These are phyloP conservation scores for Eupithecia centaureata DNA, from an alignment of 2,888 invertebrate species.

Conservation along the genomic window DNA sequence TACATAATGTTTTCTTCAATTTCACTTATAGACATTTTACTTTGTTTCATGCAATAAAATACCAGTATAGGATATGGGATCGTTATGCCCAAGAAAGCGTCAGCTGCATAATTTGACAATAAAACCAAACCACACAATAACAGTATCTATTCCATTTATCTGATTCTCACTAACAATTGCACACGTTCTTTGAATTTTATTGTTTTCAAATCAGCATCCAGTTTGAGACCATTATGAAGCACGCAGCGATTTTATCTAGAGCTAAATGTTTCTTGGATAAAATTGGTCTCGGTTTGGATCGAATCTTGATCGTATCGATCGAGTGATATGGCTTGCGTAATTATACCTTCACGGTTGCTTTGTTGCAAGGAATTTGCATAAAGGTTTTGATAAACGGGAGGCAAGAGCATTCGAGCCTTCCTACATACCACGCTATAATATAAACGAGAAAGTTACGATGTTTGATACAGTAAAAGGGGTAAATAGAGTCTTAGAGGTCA, in stretches of 20 bases:
- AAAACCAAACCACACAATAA: constrained; percentile 58
- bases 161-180: constrained; percentile 76
- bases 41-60: background rate
- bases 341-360: constrained; percentile 68
- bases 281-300: constrained; percentile 78
- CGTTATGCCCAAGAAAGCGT: constrained; percentile 49
- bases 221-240: constrained; percentile 52
- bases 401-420: background rate
- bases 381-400: constrained; percentile 31
- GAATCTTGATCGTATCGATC: constrained; percentile 66
- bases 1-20: background rate
- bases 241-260: constrained; percentile 73
- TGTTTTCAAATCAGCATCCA: constrained; percentile 65
- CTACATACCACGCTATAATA: background rate
- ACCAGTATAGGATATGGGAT: background rate
- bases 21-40: background rate
- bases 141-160: constrained; percentile 71
- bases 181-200: constrained; percentile 70
- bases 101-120: constrained; percentile 58
- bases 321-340: constrained; percentile 74
- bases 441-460: background rate
- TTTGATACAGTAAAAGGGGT: too few species aligned
- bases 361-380: constrained; percentile 64
- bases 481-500: too few species aligned
- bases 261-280: constrained; percentile 81